phyloP scores from a whole-genome alignment of 2,888 invertebrate species.

The Leptothorax acervorum region DNA sequence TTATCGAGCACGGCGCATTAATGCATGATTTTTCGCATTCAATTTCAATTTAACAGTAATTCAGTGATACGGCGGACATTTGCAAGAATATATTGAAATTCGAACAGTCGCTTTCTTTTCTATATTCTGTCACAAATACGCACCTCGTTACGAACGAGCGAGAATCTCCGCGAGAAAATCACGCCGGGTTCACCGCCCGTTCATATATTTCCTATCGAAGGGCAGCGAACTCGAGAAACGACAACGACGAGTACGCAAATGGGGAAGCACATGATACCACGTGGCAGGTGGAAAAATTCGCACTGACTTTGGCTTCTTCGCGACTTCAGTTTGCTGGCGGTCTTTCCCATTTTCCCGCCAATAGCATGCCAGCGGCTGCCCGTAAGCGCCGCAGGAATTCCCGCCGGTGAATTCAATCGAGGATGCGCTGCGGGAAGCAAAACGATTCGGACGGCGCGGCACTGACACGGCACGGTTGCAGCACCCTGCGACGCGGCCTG shows the following conservation, averaged over 20 bases:
- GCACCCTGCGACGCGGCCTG: constrained; percentile 55
- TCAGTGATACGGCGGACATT: not conserved
- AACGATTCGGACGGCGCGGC: constrained; percentile 29
- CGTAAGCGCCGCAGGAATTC: constrained; percentile 59
- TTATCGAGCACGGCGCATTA: not conserved
- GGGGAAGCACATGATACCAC: not conserved
- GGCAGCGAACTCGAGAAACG: not conserved
- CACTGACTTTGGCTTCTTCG: constrained; percentile 81
- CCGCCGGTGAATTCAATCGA: constrained; percentile 42
- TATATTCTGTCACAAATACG: not conserved
- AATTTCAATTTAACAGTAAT: not conserved
- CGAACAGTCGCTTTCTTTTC: not conserved
- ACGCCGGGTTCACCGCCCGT: not conserved
- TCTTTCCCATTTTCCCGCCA: constrained; percentile 79
- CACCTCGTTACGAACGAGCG: constrained; percentile 14
- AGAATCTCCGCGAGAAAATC: not conserved
- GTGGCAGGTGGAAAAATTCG: not conserved
- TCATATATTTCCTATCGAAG: not conserved
- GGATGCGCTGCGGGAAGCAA: constrained; percentile 19
- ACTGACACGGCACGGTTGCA: constrained; percentile 46
- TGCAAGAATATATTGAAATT: not conserved
- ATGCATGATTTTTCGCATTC: not conserved
- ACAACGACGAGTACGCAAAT: not conserved
- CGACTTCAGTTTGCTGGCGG: constrained; percentile 81
- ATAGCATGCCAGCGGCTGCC: constrained; percentile 63